These are phyloP conservation scores for Pammene fasciana DNA, from an alignment of 2,888 invertebrate species.

Conservation along the genomic window DNA sequence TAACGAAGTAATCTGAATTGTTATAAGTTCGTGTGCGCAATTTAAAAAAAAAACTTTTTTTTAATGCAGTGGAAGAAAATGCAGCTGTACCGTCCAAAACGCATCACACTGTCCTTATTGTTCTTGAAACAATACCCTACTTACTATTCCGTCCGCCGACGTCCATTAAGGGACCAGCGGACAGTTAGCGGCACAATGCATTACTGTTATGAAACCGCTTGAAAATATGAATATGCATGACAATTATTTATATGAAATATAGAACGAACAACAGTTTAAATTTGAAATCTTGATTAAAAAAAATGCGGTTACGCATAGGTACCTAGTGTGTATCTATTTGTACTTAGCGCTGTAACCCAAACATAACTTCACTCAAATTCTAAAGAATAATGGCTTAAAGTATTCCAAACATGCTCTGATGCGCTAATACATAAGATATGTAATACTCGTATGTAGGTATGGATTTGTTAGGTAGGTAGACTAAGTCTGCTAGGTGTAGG, in stretches of 20 bases:
- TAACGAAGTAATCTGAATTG: no score
- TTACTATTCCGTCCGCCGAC: conserved; percentile 19
- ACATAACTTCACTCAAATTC: no score
- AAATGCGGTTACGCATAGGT: not conserved
- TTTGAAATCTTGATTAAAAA: not conserved
- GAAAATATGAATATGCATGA: conserved; percentile 36
- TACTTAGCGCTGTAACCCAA: no score
- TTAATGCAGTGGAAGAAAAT: conserved; percentile 21
- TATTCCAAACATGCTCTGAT: no score
- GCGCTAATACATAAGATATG: no score
- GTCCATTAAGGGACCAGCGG: conserved; percentile 2
- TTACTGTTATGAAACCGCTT: conserved; percentile 33
- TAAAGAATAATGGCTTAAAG: no score
- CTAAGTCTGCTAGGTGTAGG: no score
- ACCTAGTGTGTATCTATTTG: no score
- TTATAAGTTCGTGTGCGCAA: no score
- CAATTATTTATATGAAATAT: conserved; percentile 20
- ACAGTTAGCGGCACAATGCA: conserved; percentile 32
- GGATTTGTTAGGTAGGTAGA: no score
- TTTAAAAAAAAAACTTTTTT: no score
- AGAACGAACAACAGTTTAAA: conserved; percentile 4
- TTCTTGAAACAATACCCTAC: conserved; percentile 22
- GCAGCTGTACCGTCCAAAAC: not conserved
- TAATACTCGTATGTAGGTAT: no score
- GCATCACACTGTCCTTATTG: conserved; percentile 17